phyloP scores from a whole-genome alignment of 2,888 invertebrate species.

The Sphaeridia pumilis region DNA sequence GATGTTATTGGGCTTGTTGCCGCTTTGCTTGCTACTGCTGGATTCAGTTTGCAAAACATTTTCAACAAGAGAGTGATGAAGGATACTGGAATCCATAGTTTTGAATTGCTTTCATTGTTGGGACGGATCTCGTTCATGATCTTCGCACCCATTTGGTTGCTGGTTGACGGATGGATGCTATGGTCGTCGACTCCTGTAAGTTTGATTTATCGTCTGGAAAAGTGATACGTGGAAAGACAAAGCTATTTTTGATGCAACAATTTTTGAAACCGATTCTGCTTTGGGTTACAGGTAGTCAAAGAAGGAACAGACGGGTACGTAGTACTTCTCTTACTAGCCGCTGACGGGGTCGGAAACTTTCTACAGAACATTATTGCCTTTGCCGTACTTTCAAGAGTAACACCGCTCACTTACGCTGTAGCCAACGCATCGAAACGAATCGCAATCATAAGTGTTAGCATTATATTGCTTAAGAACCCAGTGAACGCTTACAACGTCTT shows the following conservation, averaged over 20 bases:
- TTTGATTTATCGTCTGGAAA: no score
- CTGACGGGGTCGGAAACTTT: constrained; percentile 83
- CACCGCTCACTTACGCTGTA: constrained; percentile 91
- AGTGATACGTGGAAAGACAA: no score
- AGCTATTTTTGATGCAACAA: no score
- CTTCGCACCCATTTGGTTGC: constrained; percentile 73
- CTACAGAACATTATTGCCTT: constrained; percentile 91
- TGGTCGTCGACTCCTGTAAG: no score
- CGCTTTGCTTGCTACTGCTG: constrained; percentile 77
- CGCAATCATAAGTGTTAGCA: constrained; percentile 76
- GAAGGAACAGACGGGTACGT: constrained; percentile 10
- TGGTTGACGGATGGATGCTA: constrained; percentile 54
- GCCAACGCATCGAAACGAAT: constrained; percentile 90
- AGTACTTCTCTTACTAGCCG: constrained; percentile 38
- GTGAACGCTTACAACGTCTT: constrained; percentile 73
- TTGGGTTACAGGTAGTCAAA: constrained; percentile 9
- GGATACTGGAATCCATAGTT: constrained; percentile 79
- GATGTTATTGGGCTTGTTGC: constrained; percentile 71
- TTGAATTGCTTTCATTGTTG: constrained; percentile 67
- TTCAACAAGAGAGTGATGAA: constrained; percentile 47
- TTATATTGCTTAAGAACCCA: constrained; percentile 79
- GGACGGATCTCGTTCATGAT: constrained; percentile 65
- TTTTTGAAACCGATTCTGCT: no score
- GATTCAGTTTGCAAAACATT: constrained; percentile 48
- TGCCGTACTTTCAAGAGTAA: constrained; percentile 76